Percentiles rank a stretch among this genome's conserved stretches.
phyloP scores from a whole-genome alignment of 2,888 invertebrate genomes.

The Eupithecia vulgata region DNA sequence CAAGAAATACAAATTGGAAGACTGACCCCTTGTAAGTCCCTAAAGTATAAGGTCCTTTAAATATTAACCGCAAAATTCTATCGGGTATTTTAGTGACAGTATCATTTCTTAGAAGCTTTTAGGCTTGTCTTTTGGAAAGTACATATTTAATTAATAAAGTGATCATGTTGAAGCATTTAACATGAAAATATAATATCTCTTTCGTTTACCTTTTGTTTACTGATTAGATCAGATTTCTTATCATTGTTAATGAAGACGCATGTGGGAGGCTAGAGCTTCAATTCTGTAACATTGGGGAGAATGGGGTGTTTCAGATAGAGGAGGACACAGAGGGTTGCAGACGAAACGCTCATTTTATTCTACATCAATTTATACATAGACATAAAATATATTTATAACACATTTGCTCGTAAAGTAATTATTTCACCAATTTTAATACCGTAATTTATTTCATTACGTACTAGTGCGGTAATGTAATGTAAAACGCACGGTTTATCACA shows the following conservation, averaged over 20 bases:
- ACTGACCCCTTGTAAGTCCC: conserved; percentile 39
- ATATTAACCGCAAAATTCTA: conserved; percentile 34
- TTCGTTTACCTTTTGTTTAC: not conserved
- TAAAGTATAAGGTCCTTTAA: conserved; percentile 41
- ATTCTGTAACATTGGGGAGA: conserved; percentile 7
- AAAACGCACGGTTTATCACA: no score
- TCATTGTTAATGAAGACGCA: conserved; percentile 4
- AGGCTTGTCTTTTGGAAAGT: not conserved
- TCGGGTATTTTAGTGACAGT: not conserved
- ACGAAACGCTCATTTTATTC: not conserved
- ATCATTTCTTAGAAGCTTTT: conserved; percentile 2
- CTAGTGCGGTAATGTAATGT: no score
- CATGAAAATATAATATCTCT: not conserved
- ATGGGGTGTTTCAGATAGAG: conserved; percentile 10
- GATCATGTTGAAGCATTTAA: not conserved
- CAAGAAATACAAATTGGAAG: conserved; percentile 35
- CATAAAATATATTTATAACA: no score
- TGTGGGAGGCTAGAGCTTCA: not conserved
- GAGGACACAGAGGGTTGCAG: conserved; percentile 7
- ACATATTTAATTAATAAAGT: not conserved
- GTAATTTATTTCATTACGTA: no score
- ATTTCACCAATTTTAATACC: no score
- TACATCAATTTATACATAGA: not conserved
- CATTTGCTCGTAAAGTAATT: no score
- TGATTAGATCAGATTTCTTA: not conserved